A percentile compares a stretch with the other conserved stretches of the same genome.
Conservation (phyloP, 35 echinoderm and acorn worm genomes). For the Hemicentrotus pulcherrimus region DNA sequence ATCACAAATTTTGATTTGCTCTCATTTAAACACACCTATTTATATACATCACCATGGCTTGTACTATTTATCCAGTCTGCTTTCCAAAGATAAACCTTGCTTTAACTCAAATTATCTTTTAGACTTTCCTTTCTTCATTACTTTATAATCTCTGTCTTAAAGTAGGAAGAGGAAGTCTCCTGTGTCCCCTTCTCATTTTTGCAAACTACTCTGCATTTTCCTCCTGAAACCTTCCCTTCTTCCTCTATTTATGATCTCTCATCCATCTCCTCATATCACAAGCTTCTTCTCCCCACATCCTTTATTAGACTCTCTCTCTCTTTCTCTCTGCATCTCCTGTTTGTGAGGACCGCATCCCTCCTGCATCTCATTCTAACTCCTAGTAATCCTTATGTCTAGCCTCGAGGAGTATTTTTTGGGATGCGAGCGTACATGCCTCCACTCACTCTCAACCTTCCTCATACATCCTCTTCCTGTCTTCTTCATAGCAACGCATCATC, state of each 20-base stretch:
- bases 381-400: neutral
- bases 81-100: too few relatives aligned
- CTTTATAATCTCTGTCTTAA: too few relatives aligned
- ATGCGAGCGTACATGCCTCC: neutral
- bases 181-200: neutral
- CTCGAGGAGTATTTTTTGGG: neutral
- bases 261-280: neutral
- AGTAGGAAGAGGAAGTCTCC: neutral
- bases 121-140: too few relatives aligned
- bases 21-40: too few relatives aligned
- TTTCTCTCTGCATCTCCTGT: neutral
- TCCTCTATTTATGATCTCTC: neutral
- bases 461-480: neutral
- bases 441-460: neutral
- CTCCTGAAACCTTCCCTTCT: neutral
- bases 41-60: too few relatives aligned
- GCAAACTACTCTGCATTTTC: neutral
- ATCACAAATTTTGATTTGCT: too few relatives aligned
- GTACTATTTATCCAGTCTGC: too few relatives aligned
- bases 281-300: neutral
- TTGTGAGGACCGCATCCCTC: neutral
- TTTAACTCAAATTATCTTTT: too few relatives aligned
- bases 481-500: conserved; percentile 9
- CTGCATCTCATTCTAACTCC: neutral
- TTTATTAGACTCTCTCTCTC: neutral